Evolutionary conservation across 1,140 invertebrate genomes (phyloP).

Genomic region (Pseudomyrmex cubaensis): DNA sequence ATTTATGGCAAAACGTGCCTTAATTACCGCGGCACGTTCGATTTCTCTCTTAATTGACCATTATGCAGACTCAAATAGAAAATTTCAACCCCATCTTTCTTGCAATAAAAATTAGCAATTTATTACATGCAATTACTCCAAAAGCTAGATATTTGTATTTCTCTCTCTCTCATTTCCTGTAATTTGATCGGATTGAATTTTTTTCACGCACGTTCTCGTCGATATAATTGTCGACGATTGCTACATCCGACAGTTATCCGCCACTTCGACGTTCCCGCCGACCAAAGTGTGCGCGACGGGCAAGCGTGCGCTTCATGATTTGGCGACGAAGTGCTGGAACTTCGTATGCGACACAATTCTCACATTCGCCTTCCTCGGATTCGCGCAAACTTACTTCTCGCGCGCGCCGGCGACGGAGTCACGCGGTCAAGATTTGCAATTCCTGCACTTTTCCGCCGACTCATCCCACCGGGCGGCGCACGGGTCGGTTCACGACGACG

Average conservation of each 20-base stretch:
- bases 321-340: slow-evolving; percentile 17
- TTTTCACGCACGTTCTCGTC: no score
- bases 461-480: not conserved
- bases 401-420: slow-evolving; percentile 7
- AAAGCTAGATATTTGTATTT: no score
- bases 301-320: not conserved
- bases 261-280: slow-evolving; percentile 16
- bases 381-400: slow-evolving; percentile 43
- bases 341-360: slow-evolving; percentile 23
- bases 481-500: not conserved
- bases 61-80: not conserved
- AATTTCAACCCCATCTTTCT: not conserved
- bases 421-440: slow-evolving; percentile 66
- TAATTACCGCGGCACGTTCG: slow-evolving; percentile 5
- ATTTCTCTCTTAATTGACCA: not conserved
- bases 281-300: not conserved
- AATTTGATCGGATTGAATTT: no score
- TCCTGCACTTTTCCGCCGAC: slow-evolving; percentile 20
- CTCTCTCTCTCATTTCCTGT: no score
- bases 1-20: not conserved
- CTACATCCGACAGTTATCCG: slow-evolving; percentile 12
- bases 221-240: no score
- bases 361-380: not conserved
- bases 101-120: not conserved
- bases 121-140: not conserved